Evolutionary conservation across 2,797 vertebrate species (phyloP).

Genomic region (Tauraco hartlaubi): DNA sequence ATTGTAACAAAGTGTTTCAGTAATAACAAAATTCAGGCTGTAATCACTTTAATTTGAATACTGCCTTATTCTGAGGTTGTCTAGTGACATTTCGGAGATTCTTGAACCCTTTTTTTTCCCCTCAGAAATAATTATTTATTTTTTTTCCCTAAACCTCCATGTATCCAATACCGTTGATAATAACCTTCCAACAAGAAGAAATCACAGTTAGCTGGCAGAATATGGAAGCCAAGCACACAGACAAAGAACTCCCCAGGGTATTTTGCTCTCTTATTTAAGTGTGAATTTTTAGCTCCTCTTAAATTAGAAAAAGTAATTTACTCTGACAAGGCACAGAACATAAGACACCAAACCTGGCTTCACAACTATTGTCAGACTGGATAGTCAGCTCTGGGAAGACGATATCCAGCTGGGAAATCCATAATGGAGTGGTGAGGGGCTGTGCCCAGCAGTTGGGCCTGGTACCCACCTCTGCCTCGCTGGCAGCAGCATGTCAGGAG

Average conservation of each 20-base stretch:
- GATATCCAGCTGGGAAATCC: constrained; percentile 42
- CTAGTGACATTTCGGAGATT: background rate
- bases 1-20: background rate
- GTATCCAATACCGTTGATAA: background rate
- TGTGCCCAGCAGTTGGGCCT: background rate
- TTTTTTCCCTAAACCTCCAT: background rate
- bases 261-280: constrained; percentile 39
- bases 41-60: background rate
- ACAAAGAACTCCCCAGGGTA: constrained; percentile 19
- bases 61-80: background rate
- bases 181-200: background rate
- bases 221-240: constrained; percentile 14
- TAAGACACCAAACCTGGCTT: constrained; percentile 12
- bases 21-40: background rate
- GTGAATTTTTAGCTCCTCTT: constrained; percentile 51
- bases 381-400: constrained; percentile 20
- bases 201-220: background rate
- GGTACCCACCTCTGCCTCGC: background rate
- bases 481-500: accelerated
- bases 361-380: background rate
- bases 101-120: background rate
- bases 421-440: background rate
- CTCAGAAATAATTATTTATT: background rate
- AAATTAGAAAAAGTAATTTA: constrained; percentile 60
- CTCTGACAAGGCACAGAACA: background rate